phyloP scores from a whole-genome alignment of 2,113 vertebrate species.

The Syngnathoides biaculeatus region DNA sequence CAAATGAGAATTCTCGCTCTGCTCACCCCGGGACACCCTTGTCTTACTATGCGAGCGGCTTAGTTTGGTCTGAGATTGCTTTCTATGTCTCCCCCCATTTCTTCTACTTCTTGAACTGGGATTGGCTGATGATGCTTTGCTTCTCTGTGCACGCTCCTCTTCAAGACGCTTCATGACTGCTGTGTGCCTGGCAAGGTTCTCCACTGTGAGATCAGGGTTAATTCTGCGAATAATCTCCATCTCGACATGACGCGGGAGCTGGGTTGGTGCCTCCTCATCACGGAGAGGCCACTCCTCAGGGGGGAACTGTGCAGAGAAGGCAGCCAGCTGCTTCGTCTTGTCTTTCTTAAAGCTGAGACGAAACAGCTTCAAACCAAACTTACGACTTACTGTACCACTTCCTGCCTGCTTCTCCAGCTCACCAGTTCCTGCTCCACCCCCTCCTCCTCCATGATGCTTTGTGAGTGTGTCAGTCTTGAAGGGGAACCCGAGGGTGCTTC shows the following conservation, averaged over 20 bases:
- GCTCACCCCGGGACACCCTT: slow-evolving; percentile 86
- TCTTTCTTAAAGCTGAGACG: slow-evolving; percentile 97
- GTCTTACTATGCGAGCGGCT: slow-evolving; percentile 93
- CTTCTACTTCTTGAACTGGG: slow-evolving; percentile 90
- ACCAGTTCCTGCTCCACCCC: slow-evolving; percentile 22
- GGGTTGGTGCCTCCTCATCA: slow-evolving; percentile 90
- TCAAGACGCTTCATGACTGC: slow-evolving; percentile 98
- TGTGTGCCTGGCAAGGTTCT: slow-evolving; percentile 94
- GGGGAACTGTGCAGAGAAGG: slow-evolving; percentile 96
- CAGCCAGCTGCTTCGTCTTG: slow-evolving; percentile 92
- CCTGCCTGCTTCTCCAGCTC: slow-evolving; percentile 82
- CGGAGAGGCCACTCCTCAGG: slow-evolving; percentile 95
- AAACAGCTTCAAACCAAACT: slow-evolving; percentile 95
- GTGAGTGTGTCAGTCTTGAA: slow-evolving; percentile 91
- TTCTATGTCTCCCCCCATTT: slow-evolving; percentile 84
- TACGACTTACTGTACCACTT: slow-evolving; percentile 70
- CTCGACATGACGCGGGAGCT: slow-evolving; percentile 91
- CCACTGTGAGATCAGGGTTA: slow-evolving; percentile 96
- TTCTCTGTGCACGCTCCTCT: slow-evolving; percentile 92
- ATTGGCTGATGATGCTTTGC: slow-evolving; percentile 89
- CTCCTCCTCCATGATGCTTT: slow-evolving; percentile 81
- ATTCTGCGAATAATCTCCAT: slow-evolving; percentile 98
- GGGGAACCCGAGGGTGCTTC: slow-evolving; percentile 87
- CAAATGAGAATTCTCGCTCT: slow-evolving; percentile 85
- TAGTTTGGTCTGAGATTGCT: slow-evolving; percentile 86